Percentiles rank a stretch among this genome's conserved stretches.
Evolutionary conservation across 2,888 invertebrate genomes (phyloP).

Genomic region (Limulus polyphemus): DNA sequence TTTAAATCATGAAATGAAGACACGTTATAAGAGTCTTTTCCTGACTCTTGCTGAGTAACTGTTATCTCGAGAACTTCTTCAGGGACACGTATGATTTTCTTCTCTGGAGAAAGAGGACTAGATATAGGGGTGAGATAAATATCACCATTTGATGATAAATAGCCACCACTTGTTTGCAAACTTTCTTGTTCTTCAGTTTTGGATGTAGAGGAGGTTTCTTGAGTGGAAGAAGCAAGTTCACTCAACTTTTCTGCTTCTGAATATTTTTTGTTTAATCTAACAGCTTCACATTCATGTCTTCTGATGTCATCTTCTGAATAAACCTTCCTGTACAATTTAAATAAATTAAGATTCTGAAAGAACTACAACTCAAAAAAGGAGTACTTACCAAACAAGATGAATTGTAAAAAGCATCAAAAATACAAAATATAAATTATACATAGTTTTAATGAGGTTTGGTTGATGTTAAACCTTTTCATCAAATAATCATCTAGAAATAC

Average conservation of each 20-base stretch:
- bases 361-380: no score
- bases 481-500: no score
- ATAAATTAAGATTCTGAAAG: not conserved
- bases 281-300: slow-evolving; percentile 19
- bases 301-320: slow-evolving; percentile 25
- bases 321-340: slow-evolving; percentile 16
- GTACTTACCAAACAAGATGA: no score
- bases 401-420: no score
- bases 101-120: slow-evolving; percentile 19
- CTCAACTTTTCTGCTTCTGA: not conserved
- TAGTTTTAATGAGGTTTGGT: no score
- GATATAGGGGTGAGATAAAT: slow-evolving; percentile 20
- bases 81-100: not conserved
- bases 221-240: slow-evolving; percentile 11
- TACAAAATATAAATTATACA: no score
- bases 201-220: slow-evolving; percentile 2
- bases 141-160: not conserved
- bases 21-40: no score
- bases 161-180: not conserved
- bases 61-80: no score
- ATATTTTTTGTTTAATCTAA: slow-evolving; percentile 14
- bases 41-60: no score
- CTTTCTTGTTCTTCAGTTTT: not conserved
- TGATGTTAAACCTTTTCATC: no score
- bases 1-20: no score